phyloP scores from a whole-genome alignment of 37 sponge, comb jelly and placozoan genomes.

The Aplysina aerophoba region DNA sequence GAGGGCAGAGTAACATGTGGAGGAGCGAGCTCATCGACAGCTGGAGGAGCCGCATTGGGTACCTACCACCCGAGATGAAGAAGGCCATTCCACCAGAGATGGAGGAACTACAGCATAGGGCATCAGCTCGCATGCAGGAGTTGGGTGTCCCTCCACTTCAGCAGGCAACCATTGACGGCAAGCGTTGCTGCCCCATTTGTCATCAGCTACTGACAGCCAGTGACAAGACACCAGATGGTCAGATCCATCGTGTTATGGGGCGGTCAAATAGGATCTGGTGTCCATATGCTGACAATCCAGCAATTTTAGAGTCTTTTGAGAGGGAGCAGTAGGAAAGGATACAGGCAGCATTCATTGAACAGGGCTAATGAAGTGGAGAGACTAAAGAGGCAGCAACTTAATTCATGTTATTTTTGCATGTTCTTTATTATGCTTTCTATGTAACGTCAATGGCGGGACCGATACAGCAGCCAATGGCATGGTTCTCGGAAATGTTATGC shows the following conservation, averaged over 20 bases:
- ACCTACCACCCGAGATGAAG: constrained; percentile 24
- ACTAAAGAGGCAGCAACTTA: constrained; percentile 41
- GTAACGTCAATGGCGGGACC: too few relatives aligned
- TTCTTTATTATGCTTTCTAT: too few relatives aligned
- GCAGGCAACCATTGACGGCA: constrained; percentile 3
- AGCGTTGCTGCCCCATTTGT: constrained; percentile 20
- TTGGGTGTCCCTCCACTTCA: too few relatives aligned
- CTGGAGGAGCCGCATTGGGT: neutral
- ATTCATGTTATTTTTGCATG: too few relatives aligned
- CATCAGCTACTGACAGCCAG: constrained; percentile 14
- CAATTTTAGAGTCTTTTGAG: neutral
- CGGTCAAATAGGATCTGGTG: constrained; percentile 19
- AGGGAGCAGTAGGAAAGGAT: neutral
- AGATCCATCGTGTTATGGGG: constrained; percentile 35
- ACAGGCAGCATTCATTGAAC: neutral
- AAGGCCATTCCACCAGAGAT: constrained; percentile 46
- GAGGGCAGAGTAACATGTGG: constrained; percentile 45
- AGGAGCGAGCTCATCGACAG: constrained; percentile 12
- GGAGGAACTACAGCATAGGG: constrained; percentile 40
- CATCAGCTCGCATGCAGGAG: too few relatives aligned
- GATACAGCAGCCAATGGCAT: too few relatives aligned
- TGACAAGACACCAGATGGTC: constrained; percentile 37
- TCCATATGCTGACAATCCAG: constrained; percentile 11
- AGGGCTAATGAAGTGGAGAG: constrained; percentile 49
- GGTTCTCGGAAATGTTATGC: too few relatives aligned